These are phyloP conservation scores for Serranus cabrilla DNA, from an alignment of 2,797 vertebrate genomes.

Conservation along the genomic window DNA sequence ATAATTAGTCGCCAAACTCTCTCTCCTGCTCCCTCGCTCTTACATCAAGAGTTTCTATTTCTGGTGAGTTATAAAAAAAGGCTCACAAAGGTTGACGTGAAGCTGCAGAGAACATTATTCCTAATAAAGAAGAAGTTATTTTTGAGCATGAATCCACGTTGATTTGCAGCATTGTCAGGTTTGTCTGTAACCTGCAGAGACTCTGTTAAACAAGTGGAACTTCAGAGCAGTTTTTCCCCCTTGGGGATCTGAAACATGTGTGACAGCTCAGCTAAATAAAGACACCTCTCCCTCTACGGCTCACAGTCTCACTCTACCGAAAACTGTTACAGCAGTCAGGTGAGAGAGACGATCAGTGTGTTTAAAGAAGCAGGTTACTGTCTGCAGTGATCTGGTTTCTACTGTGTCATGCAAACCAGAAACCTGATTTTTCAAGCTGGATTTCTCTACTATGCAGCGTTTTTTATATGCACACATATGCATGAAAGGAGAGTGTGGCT, in stretches of 20 bases:
- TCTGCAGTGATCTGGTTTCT: neutral
- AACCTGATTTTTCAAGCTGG: neutral
- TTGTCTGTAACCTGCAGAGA: constrained; percentile 26
- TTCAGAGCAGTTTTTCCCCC: constrained; percentile 35
- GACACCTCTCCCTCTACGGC: constrained; percentile 15
- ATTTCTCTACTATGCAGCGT: neutral
- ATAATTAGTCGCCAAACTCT: constrained; percentile 82
- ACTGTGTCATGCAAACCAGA: neutral
- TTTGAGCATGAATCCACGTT: constrained; percentile 23
- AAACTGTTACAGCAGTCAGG: constrained; percentile 1
- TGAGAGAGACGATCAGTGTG: neutral
- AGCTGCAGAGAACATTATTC: constrained; percentile 16
- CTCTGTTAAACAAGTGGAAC: constrained; percentile 45
- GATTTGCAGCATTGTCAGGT: constrained; percentile 1
- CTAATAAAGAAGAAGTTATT: constrained; percentile 14
- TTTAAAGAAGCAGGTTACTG: constrained; percentile 4
- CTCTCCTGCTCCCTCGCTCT: constrained; percentile 35
- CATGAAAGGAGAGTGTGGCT: neutral
- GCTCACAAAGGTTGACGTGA: constrained; percentile 20
- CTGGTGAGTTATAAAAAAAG: constrained; percentile 27
- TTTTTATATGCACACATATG: neutral
- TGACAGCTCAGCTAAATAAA: constrained; percentile 49
- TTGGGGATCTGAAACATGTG: constrained; percentile 33
- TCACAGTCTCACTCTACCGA: constrained; percentile 10
- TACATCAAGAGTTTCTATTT: constrained; percentile 55